Percentiles rank a stretch among this genome's conserved stretches.
Conservation (phyloP, 1,140 invertebrate species). For the Bombus pyrosoma region DNA sequence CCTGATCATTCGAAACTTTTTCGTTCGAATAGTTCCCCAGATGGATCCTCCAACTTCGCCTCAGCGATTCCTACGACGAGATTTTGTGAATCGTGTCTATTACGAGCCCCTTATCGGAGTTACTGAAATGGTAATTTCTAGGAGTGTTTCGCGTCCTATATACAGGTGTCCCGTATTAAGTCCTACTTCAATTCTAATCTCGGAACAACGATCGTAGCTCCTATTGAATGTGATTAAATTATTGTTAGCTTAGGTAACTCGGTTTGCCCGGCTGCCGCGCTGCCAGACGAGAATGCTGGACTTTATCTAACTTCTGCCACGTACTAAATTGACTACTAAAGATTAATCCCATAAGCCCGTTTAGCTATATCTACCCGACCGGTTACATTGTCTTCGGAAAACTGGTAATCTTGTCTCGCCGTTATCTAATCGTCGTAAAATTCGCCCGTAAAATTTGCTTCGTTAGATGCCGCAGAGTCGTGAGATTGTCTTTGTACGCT, state of each 20-base stretch:
- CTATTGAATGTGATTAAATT: slow-evolving; percentile 65
- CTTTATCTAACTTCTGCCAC: slow-evolving; percentile 61
- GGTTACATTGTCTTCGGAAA: slow-evolving; percentile 56
- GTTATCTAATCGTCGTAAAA: slow-evolving; percentile 27
- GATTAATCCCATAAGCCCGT: slow-evolving; percentile 60
- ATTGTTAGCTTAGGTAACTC: slow-evolving; percentile 59
- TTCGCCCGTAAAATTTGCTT: not conserved
- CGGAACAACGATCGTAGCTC: slow-evolving; percentile 39
- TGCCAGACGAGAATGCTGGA: slow-evolving; percentile 40
- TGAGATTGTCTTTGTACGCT: not conserved
- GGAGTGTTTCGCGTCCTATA: not conserved
- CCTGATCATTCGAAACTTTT: not conserved
- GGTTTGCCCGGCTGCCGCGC: slow-evolving; percentile 22
- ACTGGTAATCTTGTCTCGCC: slow-evolving; percentile 41
- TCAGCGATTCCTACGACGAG: not conserved
- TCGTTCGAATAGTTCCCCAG: not conserved
- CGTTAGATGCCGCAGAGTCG: not conserved
- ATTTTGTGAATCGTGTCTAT: not conserved
- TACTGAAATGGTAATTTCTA: slow-evolving; percentile 16
- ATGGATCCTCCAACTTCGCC: not conserved
- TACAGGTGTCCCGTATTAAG: slow-evolving; percentile 19
- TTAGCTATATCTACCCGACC: slow-evolving; percentile 42
- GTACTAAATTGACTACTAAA: slow-evolving; percentile 62
- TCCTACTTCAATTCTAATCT: slow-evolving; percentile 22
- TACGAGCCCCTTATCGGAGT: not conserved